Base-by-base conservation (phyloP, 2,888 invertebrate species). In the Lagria hirta region DNA sequence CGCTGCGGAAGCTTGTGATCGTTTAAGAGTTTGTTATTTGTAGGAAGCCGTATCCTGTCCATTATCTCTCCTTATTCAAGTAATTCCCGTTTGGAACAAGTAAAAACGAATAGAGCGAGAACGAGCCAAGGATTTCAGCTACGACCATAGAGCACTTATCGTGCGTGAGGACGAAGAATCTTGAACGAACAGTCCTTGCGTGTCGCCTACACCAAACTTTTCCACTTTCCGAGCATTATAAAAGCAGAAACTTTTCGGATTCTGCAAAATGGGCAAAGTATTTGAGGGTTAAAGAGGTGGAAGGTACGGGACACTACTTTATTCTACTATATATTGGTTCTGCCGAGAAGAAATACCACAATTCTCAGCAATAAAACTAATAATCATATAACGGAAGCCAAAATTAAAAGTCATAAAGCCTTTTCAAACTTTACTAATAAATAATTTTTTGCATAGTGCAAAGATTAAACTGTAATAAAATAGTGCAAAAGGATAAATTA, bases 11-110 rank as follows among this genome's bases (percentile, higher is more conserved):
- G 37, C 21, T 13, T 40, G 30, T 22, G 40, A 40, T 40, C 45
- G 17, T 36, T 43, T 43, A 43, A 36, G 35, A 35, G 43, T 29
- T 43, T 42, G 42, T 42, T 43, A 36, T 30, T 36, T 29, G 34
- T 22, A 14, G 20, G 28, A 15, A 24, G 26, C 28, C 34, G 40
- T 40, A 40, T 34, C 34, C 43, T 43, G 42, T 42, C 42, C 42
- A 42, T 42, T 42, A 42, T 38, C 17, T 27, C 21, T 16, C 22
- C 27, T 27, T 36, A 27, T 36, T 28, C 21, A 11, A 29, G 28
- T 27, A 26, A 28, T 28, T 26, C 16, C 26, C 22, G 23, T 13
- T 24, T 13, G 24, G 23, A 14, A 34, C 33, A 33, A 33, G 12
- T 34, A 34, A 12, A 34, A 34, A 34, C 23, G 21, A 13, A 33